Conservation (phyloP, 1,140 invertebrate genomes). For the Drosophila tani region DNA sequence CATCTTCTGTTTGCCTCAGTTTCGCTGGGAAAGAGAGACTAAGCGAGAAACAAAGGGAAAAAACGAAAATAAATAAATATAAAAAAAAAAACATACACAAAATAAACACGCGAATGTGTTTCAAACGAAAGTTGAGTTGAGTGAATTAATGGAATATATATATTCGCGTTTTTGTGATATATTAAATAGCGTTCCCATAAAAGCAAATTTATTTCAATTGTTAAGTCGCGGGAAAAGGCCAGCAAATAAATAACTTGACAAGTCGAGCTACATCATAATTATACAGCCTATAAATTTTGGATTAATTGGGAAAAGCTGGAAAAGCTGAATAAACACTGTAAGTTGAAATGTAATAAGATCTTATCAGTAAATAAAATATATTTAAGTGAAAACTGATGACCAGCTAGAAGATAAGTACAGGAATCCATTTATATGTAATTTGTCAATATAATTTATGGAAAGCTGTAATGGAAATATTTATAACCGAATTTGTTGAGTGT, state of each 20-base stretch:
- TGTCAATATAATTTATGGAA: background rate
- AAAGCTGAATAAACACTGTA: constrained; percentile 19
- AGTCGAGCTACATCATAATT: too few relatives aligned
- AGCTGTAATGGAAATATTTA: background rate
- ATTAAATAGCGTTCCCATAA: constrained; percentile 50
- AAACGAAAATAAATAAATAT: constrained; percentile 22
- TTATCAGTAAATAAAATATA: background rate
- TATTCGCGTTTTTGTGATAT: constrained; percentile 34
- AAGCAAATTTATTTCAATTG: constrained; percentile 41
- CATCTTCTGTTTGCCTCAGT: constrained; percentile 31
- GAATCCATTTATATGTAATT: too few relatives aligned
- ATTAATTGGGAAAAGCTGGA: constrained; percentile 25
- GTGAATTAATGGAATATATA: constrained; percentile 54
- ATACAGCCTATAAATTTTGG: constrained; percentile 15
- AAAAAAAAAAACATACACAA: constrained; percentile 44
- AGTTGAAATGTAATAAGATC: constrained; percentile 3
- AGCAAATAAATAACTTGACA: constrained; percentile 31
- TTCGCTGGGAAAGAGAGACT: constrained; percentile 37
- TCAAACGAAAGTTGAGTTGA: constrained; percentile 64
- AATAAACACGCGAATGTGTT: constrained; percentile 69
- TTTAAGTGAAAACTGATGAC: background rate
- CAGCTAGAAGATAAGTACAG: background rate
- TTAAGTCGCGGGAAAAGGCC: constrained; percentile 7
- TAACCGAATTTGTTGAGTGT: background rate
- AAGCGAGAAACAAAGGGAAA: constrained; percentile 45